These are phyloP conservation scores for Cryptocephalus moraei DNA, from an alignment of 2,888 invertebrate genomes.

Conservation along the genomic window DNA sequence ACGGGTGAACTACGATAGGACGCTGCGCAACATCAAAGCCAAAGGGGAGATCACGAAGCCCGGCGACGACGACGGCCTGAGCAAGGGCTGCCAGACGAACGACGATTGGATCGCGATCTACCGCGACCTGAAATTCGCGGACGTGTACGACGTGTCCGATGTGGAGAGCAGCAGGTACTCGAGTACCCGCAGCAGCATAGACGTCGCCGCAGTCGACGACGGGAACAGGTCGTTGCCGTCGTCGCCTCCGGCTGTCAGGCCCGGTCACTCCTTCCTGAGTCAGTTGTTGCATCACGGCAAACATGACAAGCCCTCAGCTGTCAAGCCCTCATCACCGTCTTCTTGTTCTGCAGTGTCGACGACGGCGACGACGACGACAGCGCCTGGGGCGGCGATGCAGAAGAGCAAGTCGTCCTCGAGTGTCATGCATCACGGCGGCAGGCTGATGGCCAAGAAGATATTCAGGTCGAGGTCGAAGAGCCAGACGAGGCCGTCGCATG, in stretches of 20 bases:
- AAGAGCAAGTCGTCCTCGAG: slow-evolving; percentile 83
- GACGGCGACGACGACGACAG: slow-evolving; percentile 32
- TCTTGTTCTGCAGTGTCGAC: slow-evolving; percentile 24
- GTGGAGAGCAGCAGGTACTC: slow-evolving; percentile 40
- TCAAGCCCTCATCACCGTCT: slow-evolving; percentile 1
- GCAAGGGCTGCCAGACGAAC: slow-evolving; percentile 68
- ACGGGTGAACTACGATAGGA: slow-evolving; percentile 79
- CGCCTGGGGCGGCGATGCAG: slow-evolving; percentile 65
- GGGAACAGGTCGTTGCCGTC: slow-evolving; percentile 32
- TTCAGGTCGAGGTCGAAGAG: slow-evolving; percentile 79
- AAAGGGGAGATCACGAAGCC: slow-evolving; percentile 64
- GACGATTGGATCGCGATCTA: slow-evolving; percentile 61
- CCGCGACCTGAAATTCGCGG: slow-evolving; percentile 40
- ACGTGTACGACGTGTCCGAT: slow-evolving; percentile 32
- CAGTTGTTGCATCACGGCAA: slow-evolving; percentile 48
- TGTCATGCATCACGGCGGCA: slow-evolving; percentile 62
- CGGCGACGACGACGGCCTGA: slow-evolving; percentile 67
- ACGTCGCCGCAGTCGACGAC: slow-evolving; percentile 39
- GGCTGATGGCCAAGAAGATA: slow-evolving; percentile 73
- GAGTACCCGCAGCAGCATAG: slow-evolving; percentile 45
- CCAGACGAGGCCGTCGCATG: slow-evolving; percentile 53
- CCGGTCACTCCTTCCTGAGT: slow-evolving; percentile 52
- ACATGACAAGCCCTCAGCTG: slow-evolving; percentile 23
- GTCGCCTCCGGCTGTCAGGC: slow-evolving; percentile 40
- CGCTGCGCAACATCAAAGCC: slow-evolving; percentile 72